phyloP scores from a whole-genome alignment of 1,140 invertebrate genomes.

The silkworm (Bombyx mori) region DNA sequence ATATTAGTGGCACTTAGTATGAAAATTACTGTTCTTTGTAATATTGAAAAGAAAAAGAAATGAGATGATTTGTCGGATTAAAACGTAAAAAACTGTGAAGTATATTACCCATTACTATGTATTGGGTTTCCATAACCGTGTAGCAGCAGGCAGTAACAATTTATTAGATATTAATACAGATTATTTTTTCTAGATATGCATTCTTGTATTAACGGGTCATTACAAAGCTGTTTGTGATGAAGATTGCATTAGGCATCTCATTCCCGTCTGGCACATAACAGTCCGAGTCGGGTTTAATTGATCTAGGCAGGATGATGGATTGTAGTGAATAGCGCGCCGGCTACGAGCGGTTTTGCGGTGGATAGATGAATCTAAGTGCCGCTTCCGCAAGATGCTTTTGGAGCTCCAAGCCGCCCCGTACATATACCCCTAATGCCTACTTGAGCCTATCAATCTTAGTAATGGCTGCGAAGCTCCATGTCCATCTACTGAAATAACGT shows the following conservation, averaged over 20 bases:
- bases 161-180: neutral
- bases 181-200: neutral
- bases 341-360: slow-evolving; percentile 15
- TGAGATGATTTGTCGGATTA: too few species aligned
- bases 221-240: neutral
- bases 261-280: neutral
- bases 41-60: neutral
- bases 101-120: too few species aligned
- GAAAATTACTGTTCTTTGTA: slow-evolving; percentile 1
- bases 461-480: neutral
- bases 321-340: slow-evolving; percentile 14
- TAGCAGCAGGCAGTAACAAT: neutral
- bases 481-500: neutral
- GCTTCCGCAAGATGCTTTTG: slow-evolving; percentile 16
- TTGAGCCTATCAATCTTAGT: neutral
- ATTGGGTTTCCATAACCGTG: neutral
- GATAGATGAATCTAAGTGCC: slow-evolving; percentile 31
- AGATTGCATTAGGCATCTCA: neutral
- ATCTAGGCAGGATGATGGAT: slow-evolving; percentile 37
- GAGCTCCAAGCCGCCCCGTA: neutral
- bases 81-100: too few species aligned
- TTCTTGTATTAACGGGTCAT: too few species aligned
- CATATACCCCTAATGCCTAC: neutral
- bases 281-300: slow-evolving; percentile 26
- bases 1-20: neutral